phyloP scores from a whole-genome alignment of 2,888 invertebrate genomes.

The Leptopilina drosophilae region DNA sequence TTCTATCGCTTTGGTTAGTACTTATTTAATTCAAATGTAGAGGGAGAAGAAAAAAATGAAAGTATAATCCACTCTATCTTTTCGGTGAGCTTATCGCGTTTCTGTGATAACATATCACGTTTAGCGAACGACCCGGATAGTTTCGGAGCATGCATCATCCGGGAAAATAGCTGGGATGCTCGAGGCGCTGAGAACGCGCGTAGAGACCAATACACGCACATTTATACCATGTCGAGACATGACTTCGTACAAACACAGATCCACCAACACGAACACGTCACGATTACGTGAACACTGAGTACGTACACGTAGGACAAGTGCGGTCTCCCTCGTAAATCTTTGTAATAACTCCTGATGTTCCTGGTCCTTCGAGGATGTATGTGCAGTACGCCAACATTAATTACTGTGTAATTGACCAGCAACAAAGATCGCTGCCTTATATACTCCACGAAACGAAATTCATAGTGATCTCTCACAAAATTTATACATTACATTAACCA shows the following conservation, averaged over 20 bases:
- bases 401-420: slow-evolving; percentile 66
- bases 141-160: slow-evolving; percentile 65
- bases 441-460: not conserved
- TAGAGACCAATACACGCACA: slow-evolving; percentile 47
- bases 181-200: slow-evolving; percentile 58
- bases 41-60: not conserved
- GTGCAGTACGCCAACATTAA: slow-evolving; percentile 66
- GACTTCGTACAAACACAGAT: not conserved
- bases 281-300: slow-evolving; percentile 46
- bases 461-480: slow-evolving; percentile 18
- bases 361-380: slow-evolving; percentile 56
- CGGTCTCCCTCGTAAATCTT: slow-evolving; percentile 61
- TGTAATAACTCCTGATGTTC: slow-evolving; percentile 67
- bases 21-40: slow-evolving; percentile 1
- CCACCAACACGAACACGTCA: slow-evolving; percentile 47
- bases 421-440: not conserved
- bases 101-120: slow-evolving; percentile 61
- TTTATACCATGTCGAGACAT: slow-evolving; percentile 47
- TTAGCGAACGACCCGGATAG: slow-evolving; percentile 61
- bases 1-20: not conserved
- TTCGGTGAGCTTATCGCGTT: slow-evolving; percentile 55
- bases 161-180: slow-evolving; percentile 68
- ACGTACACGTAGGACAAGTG: slow-evolving; percentile 46
- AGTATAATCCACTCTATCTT: slow-evolving; percentile 1
- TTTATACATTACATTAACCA: not conserved